Conservation (phyloP, 1,140 invertebrate genomes). For the Elymnias hypermnestra region DNA sequence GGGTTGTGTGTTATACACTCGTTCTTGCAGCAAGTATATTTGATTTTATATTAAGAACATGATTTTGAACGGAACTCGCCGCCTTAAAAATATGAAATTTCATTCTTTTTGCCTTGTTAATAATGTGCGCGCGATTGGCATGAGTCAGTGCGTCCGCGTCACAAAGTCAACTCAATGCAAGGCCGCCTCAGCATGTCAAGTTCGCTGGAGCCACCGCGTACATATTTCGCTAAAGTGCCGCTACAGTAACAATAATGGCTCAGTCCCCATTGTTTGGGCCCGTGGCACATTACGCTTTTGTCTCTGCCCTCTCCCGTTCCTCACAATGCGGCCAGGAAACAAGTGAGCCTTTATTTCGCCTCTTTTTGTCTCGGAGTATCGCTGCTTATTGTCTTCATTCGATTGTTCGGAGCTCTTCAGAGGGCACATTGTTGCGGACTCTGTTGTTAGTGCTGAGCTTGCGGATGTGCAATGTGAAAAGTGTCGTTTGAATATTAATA, state of each 20-base stretch:
- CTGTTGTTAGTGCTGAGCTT: slow-evolving; percentile 72
- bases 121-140: slow-evolving; percentile 17
- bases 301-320: slow-evolving; percentile 73
- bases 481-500: slow-evolving; percentile 71
- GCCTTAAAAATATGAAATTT: slow-evolving; percentile 4
- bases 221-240: slow-evolving; percentile 66
- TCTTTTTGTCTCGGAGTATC: slow-evolving; percentile 75
- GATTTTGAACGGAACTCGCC: no score
- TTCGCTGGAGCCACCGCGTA: slow-evolving; percentile 59
- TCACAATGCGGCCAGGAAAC: slow-evolving; percentile 75
- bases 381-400: slow-evolving; percentile 76
- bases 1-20: no score
- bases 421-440: slow-evolving; percentile 73
- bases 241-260: slow-evolving; percentile 74
- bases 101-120: slow-evolving; percentile 1
- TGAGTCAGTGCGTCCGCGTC: slow-evolving; percentile 38
- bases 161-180: slow-evolving; percentile 43
- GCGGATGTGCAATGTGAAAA: slow-evolving; percentile 71
- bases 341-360: slow-evolving; percentile 75
- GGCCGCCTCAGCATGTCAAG: slow-evolving; percentile 69
- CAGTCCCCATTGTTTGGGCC: slow-evolving; percentile 70
- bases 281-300: slow-evolving; percentile 75
- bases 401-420: slow-evolving; percentile 74
- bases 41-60: no score
- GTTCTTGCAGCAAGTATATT: no score